Percentiles rank a stretch among this genome's conserved stretches.
phyloP scores from a whole-genome alignment of 2,113 vertebrate species.

The Oreochromis niloticus region DNA sequence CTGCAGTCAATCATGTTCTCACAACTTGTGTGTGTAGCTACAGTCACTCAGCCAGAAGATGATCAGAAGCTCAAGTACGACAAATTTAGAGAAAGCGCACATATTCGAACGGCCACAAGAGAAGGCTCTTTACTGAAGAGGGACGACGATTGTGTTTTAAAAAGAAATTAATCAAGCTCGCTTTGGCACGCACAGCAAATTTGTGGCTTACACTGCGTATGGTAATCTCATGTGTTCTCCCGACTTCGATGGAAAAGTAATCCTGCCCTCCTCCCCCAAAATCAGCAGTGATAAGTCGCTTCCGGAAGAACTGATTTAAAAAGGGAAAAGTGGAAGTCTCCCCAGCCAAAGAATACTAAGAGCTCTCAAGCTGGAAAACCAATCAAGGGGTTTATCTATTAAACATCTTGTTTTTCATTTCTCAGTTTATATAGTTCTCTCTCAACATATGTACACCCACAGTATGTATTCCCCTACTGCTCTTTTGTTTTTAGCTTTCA shows the following conservation, averaged over 20 bases:
- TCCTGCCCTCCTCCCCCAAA: slow-evolving; percentile 32
- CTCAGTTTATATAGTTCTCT: slow-evolving; percentile 44
- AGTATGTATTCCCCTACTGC: neutral
- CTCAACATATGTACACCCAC: slow-evolving; percentile 1
- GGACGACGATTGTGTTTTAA: neutral
- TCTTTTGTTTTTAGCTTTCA: neutral
- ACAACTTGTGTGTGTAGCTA: neutral
- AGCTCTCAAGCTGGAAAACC: slow-evolving; percentile 42
- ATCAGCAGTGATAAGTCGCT: slow-evolving; percentile 62
- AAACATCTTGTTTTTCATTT: slow-evolving; percentile 55
- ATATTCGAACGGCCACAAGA: neutral
- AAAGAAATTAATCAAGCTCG: slow-evolving; percentile 39
- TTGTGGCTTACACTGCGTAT: slow-evolving; percentile 18
- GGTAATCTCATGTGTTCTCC: slow-evolving; percentile 44
- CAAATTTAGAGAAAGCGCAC: neutral
- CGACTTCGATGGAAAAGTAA: slow-evolving; percentile 58
- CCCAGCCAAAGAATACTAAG: slow-evolving; percentile 43
- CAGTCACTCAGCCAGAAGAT: neutral
- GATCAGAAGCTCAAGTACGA: neutral
- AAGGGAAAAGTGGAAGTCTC: slow-evolving; percentile 41
- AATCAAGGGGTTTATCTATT: slow-evolving; percentile 53
- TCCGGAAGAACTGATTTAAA: slow-evolving; percentile 58
- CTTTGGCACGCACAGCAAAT: slow-evolving; percentile 19
- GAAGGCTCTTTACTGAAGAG: neutral
- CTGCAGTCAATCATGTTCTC: slow-evolving; percentile 37